phyloP scores from a whole-genome alignment of 1,140 invertebrate genomes.

The Colletes gigas region DNA sequence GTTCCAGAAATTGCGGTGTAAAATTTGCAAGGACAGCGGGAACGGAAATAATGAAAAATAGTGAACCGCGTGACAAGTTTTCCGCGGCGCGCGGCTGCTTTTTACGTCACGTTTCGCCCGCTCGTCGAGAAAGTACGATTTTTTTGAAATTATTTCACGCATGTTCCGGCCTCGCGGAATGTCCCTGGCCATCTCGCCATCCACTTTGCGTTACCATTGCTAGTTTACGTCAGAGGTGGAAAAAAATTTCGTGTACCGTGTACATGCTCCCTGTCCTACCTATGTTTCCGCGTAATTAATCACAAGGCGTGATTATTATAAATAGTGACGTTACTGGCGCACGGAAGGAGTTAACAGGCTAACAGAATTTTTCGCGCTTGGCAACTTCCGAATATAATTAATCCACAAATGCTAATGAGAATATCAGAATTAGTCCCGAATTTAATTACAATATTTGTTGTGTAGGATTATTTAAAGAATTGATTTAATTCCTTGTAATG shows the following conservation, averaged over 20 bases:
- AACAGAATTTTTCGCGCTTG: too few relatives aligned
- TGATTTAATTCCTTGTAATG: neutral
- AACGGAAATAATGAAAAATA: conserved; percentile 34
- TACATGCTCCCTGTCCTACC: neutral
- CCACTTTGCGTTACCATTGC: conserved; percentile 2
- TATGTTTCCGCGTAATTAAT: conserved; percentile 16
- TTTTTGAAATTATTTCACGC: conserved; percentile 50
- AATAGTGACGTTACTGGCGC: conserved; percentile 16
- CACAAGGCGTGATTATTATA: conserved; percentile 31
- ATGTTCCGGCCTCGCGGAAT: neutral
- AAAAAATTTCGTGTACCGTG: conserved; percentile 6
- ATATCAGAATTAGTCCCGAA: neutral
- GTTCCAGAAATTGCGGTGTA: neutral
- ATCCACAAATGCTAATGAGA: neutral
- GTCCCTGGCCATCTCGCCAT: neutral
- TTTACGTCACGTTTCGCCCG: conserved; percentile 10
- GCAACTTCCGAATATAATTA: too few relatives aligned
- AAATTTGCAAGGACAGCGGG: conserved; percentile 4
- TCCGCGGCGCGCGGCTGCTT: neutral
- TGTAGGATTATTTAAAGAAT: neutral
- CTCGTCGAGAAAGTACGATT: conserved; percentile 18
- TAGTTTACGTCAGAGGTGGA: neutral
- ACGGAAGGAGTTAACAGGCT: neutral
- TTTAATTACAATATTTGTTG: neutral
- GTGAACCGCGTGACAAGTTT: conserved; percentile 27